Percentiles rank a stretch among this genome's conserved stretches.
phyloP scores from a whole-genome alignment of 2,888 invertebrate genomes.

The Sarcophaga caerulescens region DNA sequence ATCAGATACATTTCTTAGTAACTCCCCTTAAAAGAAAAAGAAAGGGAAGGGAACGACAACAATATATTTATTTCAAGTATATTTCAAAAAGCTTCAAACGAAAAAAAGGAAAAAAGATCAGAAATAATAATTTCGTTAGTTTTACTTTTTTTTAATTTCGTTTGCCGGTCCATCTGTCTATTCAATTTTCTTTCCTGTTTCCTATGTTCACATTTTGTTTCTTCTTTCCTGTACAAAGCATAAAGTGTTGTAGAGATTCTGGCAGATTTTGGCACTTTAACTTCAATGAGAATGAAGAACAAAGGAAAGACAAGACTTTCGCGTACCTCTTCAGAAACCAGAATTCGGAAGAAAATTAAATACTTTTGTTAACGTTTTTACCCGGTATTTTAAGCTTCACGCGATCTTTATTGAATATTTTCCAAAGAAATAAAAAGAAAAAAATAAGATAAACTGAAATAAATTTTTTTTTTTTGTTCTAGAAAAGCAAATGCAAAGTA shows the following conservation, averaged over 20 bases:
- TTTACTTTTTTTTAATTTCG: not conserved
- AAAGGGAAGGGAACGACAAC: not conserved
- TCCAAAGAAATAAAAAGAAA: no score
- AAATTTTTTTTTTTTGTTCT: no score
- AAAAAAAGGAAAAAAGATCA: not conserved
- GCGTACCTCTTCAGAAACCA: no score
- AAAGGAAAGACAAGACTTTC: not conserved
- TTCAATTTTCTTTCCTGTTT: conserved; percentile 6
- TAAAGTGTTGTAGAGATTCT: conserved; percentile 31
- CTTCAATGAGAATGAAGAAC: not conserved
- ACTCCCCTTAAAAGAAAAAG: not conserved
- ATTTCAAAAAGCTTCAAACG: conserved; percentile 11
- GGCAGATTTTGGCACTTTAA: conserved; percentile 51
- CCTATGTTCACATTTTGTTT: no score
- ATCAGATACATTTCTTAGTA: conserved; percentile 10
- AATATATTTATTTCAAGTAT: conserved; percentile 23
- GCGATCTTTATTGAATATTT: no score
- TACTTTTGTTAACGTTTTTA: no score
- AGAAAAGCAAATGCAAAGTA: no score
- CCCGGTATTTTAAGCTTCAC: no score
- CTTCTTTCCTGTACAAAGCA: not conserved
- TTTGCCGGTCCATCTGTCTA: not conserved
- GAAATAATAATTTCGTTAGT: conserved; percentile 7
- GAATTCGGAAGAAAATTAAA: no score
- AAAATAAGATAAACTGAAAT: no score